Conservation (phyloP, 2,888 invertebrate genomes). For the Eupithecia pulchellata region DNA sequence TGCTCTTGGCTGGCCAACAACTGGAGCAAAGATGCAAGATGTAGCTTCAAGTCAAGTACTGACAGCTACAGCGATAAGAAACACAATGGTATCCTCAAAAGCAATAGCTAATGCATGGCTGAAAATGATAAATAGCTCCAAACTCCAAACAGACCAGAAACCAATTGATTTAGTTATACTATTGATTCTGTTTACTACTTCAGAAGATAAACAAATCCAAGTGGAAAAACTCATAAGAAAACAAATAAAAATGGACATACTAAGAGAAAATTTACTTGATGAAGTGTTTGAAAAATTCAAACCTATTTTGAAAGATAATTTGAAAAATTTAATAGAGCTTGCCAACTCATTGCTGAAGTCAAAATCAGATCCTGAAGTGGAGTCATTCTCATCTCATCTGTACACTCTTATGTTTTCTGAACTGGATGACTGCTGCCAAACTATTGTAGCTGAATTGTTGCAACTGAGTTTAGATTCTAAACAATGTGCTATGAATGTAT, state of each 20-base stretch:
- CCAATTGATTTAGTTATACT: conserved; percentile 89
- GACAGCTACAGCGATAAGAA: conserved; percentile 85
- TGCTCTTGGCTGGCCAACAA: conserved; percentile 76
- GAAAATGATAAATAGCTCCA: conserved; percentile 82
- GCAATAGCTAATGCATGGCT: conserved; percentile 84
- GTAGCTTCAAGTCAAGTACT: conserved; percentile 85
- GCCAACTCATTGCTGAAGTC: conserved; percentile 83
- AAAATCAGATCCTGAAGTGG: conserved; percentile 77
- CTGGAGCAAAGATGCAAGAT: conserved; percentile 77
- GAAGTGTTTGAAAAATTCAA: conserved; percentile 84
- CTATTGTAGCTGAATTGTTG: conserved; percentile 73
- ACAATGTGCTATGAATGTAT: conserved; percentile 68
- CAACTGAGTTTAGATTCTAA: conserved; percentile 72
- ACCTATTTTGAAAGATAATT: conserved; percentile 83
- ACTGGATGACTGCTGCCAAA: conserved; percentile 70
- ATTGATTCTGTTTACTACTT: conserved; percentile 86
- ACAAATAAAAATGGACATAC: conserved; percentile 85
- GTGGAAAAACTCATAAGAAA: conserved; percentile 87
- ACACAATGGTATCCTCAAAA: conserved; percentile 84
- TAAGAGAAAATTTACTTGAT: conserved; percentile 85
- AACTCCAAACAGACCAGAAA: conserved; percentile 82
- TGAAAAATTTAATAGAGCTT: conserved; percentile 83
- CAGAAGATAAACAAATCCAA: conserved; percentile 85
- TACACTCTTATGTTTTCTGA: conserved; percentile 82
- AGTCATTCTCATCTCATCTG: conserved; percentile 85